Evolutionary conservation across 2,888 invertebrate genomes (phyloP), one percentile per base, ranked within the genome.

Genomic region (Ennomos fuscantarius): DNA sequence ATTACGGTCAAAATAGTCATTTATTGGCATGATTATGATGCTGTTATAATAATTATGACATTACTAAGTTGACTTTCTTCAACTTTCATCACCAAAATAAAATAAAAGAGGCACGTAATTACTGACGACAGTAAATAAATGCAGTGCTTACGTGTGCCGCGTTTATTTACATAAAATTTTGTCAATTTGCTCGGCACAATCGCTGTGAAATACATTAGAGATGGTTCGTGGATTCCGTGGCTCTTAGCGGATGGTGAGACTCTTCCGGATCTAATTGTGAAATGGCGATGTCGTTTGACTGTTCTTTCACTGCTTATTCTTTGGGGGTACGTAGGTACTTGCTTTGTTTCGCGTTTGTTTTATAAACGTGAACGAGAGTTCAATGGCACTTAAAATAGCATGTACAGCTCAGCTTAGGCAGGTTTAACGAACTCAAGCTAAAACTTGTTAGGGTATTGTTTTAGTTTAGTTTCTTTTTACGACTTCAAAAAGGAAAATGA

Each of bases 211-310:
- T 65, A 65, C 78, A 81, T 85, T 84, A 87, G 81, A 79, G 78
- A 76, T 79, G 79, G 79, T 82, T 71, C 72, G 74, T 76, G 76
- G 73, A 70, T 76, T 76, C 72, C 71, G 74, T 76, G 76, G 73
- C 71, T 76, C 76, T 68, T 39, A 48, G 47, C 75, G 69, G 57
- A 58, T 53, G 71, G 72, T 76, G 74, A 80, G 73, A 74, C 72
- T 82, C 86, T 89, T 89, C 87, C 88, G 89, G 77, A 88, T 89
- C 88, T 88, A 88, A 90, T 87, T 82, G 86, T 75, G 70, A 74
- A 76, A 76, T 76, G 78, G 76, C 72, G 79, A 79, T 78, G 72
- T 78, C 74, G 70, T 64, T 63, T 60, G 63, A 62, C 66, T 69
- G 60, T 69, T 68, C 66, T 65, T 72, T 61, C 58, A 62, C 52